Conservation (phyloP, 1,140 invertebrate species). For the Leguminivora glycinivorella region DNA sequence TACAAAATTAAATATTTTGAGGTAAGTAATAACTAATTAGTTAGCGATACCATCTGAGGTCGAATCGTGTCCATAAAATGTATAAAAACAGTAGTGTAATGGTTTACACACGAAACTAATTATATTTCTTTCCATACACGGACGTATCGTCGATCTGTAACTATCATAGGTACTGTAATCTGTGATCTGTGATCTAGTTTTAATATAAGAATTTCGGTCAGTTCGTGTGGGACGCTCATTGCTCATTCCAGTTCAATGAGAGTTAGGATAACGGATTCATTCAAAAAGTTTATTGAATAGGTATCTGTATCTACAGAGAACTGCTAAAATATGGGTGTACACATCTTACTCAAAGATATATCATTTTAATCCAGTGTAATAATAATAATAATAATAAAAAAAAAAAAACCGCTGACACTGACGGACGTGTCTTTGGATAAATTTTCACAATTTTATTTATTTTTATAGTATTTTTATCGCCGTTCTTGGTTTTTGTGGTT, state of each 20-base stretch:
- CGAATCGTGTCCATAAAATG: background rate
- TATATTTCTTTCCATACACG: background rate
- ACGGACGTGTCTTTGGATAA: too few species aligned
- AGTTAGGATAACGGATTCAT: slow-evolving; percentile 16
- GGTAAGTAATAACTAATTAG: background rate
- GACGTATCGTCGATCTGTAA: slow-evolving; percentile 7
- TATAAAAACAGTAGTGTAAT: slow-evolving; percentile 14
- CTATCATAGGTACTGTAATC: too few species aligned
- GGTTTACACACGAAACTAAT: slow-evolving; percentile 13
- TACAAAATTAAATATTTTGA: slow-evolving; percentile 14
- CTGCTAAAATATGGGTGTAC: too few species aligned
- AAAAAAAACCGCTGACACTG: too few species aligned
- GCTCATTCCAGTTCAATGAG: slow-evolving; percentile 15
- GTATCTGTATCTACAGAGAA: too few species aligned
- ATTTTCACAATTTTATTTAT: too few species aligned
- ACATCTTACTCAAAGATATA: too few species aligned
- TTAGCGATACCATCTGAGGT: background rate
- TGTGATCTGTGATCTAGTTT: slow-evolving; percentile 17
- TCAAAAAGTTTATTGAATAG: background rate
- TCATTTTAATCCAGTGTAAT: too few species aligned
- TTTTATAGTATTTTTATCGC: too few species aligned
- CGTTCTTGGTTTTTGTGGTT: too few species aligned
- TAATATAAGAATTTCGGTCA: slow-evolving; percentile 10
- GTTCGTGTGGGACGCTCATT: slow-evolving; percentile 17
- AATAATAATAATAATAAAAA: too few species aligned